Evolutionary conservation across 2,113 vertebrate species (phyloP).

Genomic region (Brachyhypopomus occidentalis): DNA sequence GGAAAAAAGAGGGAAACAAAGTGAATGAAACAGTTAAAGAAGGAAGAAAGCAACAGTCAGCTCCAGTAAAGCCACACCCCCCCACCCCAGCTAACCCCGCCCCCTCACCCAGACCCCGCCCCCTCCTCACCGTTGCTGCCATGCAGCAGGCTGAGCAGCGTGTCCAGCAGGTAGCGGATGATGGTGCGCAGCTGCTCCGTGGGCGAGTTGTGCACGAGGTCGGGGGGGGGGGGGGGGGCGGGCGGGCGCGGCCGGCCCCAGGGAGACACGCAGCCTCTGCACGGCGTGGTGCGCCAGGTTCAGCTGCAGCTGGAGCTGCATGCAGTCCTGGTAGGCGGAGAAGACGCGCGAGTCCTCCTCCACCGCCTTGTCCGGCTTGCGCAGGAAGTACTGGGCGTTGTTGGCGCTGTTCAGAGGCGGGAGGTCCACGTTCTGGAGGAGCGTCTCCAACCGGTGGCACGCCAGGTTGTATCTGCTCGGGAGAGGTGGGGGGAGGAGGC

Average conservation of each 20-base stretch:
- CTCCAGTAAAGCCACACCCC: background rate
- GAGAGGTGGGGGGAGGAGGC: slow-evolving; percentile 19
- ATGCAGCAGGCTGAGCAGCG: slow-evolving; percentile 94
- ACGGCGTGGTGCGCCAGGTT: slow-evolving; percentile 97
- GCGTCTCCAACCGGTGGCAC: slow-evolving; percentile 95
- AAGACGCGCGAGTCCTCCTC: slow-evolving; percentile 97
- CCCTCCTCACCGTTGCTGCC: slow-evolving; percentile 88
- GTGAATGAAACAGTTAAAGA: background rate
- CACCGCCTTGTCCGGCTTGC: slow-evolving; percentile 97
- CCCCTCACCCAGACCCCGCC: too few relatives aligned
- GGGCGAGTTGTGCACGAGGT: slow-evolving; percentile 90
- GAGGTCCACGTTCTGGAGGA: slow-evolving; percentile 95
- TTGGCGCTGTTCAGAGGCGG: slow-evolving; percentile 97
- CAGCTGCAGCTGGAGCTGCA: slow-evolving; percentile 95
- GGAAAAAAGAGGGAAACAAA: too few relatives aligned
- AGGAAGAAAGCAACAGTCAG: background rate
- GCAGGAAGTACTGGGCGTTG: slow-evolving; percentile 96
- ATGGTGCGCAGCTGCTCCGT: slow-evolving; percentile 96
- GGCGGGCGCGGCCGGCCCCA: slow-evolving; percentile 82
- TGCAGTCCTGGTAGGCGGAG: slow-evolving; percentile 98
- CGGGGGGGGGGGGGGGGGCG: slow-evolving; percentile 76
- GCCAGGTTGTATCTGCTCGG: slow-evolving; percentile 90
- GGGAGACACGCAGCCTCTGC: slow-evolving; percentile 89
- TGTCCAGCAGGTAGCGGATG: slow-evolving; percentile 95
- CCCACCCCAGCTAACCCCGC: too few relatives aligned